phyloP scores from a whole-genome alignment of 2,888 invertebrate species.

The Oxycera nigricornis region DNA sequence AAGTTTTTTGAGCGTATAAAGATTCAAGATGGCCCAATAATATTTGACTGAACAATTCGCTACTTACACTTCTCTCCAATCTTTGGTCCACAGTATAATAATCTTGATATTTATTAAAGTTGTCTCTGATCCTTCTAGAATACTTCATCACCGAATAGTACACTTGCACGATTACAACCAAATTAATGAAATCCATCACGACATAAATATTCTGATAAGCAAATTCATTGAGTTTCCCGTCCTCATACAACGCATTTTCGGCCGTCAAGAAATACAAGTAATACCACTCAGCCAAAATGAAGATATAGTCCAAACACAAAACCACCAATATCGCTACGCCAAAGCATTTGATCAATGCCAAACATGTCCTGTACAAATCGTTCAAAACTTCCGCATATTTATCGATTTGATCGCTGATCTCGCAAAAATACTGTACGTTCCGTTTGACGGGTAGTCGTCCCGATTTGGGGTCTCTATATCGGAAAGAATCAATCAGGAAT shows the following conservation, averaged over 20 bases:
- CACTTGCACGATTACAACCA: background rate
- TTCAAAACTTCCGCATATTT: background rate
- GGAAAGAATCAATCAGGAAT: background rate
- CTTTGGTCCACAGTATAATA: background rate
- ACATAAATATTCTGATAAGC: background rate
- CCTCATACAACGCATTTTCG: background rate
- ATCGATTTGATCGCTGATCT: background rate
- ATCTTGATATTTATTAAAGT: background rate
- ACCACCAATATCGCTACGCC: background rate
- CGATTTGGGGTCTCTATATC: too few relatives aligned
- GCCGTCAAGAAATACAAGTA: background rate
- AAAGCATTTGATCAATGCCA: background rate
- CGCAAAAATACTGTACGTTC: background rate
- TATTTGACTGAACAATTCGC: background rate
- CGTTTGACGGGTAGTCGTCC: background rate
- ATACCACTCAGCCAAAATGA: background rate
- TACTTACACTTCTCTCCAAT: slow-evolving; percentile 8
- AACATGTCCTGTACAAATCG: background rate
- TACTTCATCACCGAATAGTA: background rate
- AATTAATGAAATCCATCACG: background rate
- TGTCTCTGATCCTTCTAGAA: background rate
- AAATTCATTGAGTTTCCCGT: background rate
- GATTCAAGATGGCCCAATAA: too few relatives aligned
- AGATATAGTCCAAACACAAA: background rate
- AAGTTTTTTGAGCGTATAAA: too few relatives aligned